Base-by-base conservation (phyloP, 2,113 vertebrate genomes). In the Thalassarche chlororhynchos region DNA sequence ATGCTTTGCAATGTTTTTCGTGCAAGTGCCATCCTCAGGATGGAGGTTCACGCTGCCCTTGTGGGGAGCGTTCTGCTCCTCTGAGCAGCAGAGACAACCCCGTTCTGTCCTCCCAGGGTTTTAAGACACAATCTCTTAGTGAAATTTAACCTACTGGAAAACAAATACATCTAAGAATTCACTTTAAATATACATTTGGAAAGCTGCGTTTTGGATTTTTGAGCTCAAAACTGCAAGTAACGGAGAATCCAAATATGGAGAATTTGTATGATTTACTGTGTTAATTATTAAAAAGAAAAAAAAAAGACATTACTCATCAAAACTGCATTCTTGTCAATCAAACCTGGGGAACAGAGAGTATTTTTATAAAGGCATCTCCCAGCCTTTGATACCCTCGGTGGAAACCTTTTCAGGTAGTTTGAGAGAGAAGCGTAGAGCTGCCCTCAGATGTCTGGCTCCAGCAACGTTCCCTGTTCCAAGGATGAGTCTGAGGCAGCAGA, bases 241-340 rank as follows among this genome's bases (percentile, higher is more conserved):
- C 3, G 1, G 82, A 51, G 72, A 79, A 68, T 36, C 51, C 44
- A 92, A 84, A 87, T 14, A 8, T 3, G 7, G 77, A 60, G 72
- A 40, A 60, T 65, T 87, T 65, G 44, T 68, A 49, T 61, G 65
- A 65, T 91, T 89, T 86, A 64, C 80, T 60, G 68, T 31, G 61
- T 94, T 81, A 93, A 95, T 93, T 70, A 94, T 89, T 95, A 40
- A 81, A 68, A 60, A 46, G 75, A 7, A 10, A 40, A 25, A 66
- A 77, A 78, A 32, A 60, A 46, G 42, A 54, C 42, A 34, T 93
- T 90, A 26, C 72, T 91, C 57, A 60, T 84, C 69, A 42, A 49
- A 92, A 81, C 64, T 0, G 19, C 46, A 5, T 64, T 65, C 71
- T 29, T 79, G 84, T 78, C 52, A 9, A 68, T 88, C 88, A 77